Base-by-base conservation (phyloP, 2,888 invertebrate genomes). In the Platerodrilus igneus region DNA sequence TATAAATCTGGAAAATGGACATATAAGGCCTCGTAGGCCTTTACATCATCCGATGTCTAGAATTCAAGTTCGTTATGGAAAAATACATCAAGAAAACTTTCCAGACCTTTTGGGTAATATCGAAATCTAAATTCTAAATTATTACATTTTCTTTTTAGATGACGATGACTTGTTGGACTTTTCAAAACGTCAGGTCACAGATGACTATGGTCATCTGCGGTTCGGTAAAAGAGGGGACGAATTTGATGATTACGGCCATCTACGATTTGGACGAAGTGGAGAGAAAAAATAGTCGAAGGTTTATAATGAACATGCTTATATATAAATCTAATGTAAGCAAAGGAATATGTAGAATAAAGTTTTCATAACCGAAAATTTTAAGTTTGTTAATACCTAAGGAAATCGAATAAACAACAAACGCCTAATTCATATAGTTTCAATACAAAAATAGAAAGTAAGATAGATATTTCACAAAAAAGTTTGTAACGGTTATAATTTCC, bases 211-310 rank as follows among this genome's bases (percentile, higher is more conserved):
- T 1, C 69, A 83, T 57, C 67, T 79, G 60, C 50, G 78, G 52
- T 78, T 78, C 54, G 78, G 78, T 3, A 78, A 78, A 52, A 72
- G 79, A 2, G 62, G 61, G 1, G 80, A 81, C 21, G 81, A 81
- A 41, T 83, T 81, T 50, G 83, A 85, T 50, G 85, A 85, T 59
- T 86, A 85, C 52, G 85, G 85, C 1, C 83, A 84, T 55, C 72
- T 84, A 69, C 68, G 85, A 45, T 85, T 83, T 55, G 85, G 85
- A 7, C 72, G 81, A 45, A 77, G 76, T 37, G 73, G 72, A 20
- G 49, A 51, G 35, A 52, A 57, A 37, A 52, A 58, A 42, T 48
- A 47, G 36, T 22, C 17, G 1, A 25, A 4, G 3, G 8, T 28
- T 28, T 28, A 16, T 17, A 17, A 10, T n/a, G 16, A 3, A 28